Evolutionary conservation across 2,888 invertebrate genomes (phyloP), one percentile per base, ranked within the genome.

Genomic region (Tinea pellionella): DNA sequence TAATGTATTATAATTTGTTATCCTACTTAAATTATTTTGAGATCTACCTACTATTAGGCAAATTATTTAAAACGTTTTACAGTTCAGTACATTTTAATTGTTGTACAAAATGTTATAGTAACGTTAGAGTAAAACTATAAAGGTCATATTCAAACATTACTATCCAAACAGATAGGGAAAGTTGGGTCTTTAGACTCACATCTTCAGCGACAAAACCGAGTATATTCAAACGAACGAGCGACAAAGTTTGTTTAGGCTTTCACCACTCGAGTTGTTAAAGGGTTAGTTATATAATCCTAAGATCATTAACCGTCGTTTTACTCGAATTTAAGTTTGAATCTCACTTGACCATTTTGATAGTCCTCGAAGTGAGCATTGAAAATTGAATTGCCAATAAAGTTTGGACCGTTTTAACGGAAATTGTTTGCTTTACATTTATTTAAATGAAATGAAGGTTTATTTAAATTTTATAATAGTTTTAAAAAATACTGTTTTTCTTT

Each of bases 211-310:
- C 53, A 24, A 18, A 53, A 53, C 53, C 19, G 19, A 24, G 24
- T 24, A n/a, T 19, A 53, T 24, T 24, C 12, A 53, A 47, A 15
- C 47, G 18, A 47, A 37, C 6, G 53, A 19, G 53, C 53, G 24
- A 53, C 24, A 24, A 57, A 57, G 57, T 57, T 57, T 57, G 32
- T 57, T 57, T 57, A 57, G 57, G 57, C 32, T 57, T 16, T 57
- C 55, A 32, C 15, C 57, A 32, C 30, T 57, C 13, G 32, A 57
- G 57, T 57, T 32, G 57, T 57, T 57, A 53, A 53, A 53, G 53
- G 53, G 53, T 53, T 53, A 16, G 47, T 15, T 53, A 24, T 53
- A 53, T 53, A 24, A 53, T 57, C 32, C 57, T n/a, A 32, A 57
- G 57, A 57, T 57, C 57, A 57, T 57, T 57, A 57, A 32, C 32